Conservation (phyloP, 92 coral and sea anemone species). For the Pocillopora grandis region DNA sequence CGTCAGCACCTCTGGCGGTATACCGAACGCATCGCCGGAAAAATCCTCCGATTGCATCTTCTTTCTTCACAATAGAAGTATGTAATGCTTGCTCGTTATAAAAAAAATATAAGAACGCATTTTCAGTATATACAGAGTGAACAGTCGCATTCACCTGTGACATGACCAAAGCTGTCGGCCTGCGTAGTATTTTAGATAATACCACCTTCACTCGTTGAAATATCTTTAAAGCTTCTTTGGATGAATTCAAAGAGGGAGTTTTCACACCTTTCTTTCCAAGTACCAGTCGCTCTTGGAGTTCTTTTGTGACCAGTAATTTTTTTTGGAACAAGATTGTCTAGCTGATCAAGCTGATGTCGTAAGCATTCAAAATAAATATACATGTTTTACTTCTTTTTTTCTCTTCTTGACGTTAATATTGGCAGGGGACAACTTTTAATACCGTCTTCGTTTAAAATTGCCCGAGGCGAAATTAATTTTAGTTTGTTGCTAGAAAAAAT, state of each 20-base stretch:
- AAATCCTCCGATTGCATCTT: no score
- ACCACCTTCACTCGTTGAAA: background rate
- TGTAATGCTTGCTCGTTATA: no score
- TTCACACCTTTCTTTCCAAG: background rate
- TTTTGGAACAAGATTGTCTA: background rate
- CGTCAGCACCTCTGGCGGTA: no score
- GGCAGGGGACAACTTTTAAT: constrained; percentile 12
- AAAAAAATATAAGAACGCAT: no score
- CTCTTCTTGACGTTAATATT: background rate
- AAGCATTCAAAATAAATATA: constrained; percentile 16
- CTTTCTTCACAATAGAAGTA: no score
- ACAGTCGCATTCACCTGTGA: constrained; percentile 5
- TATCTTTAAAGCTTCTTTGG: background rate
- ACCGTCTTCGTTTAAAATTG: background rate
- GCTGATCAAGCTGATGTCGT: background rate
- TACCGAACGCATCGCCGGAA: no score
- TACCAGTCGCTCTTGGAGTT: background rate
- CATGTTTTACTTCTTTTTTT: background rate
- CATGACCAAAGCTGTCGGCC: background rate
- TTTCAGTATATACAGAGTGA: no score
- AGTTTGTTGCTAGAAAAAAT: background rate
- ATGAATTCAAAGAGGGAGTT: background rate
- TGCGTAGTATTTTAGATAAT: background rate
- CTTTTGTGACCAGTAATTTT: background rate
- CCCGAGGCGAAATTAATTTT: constrained; percentile 3